phyloP scores from a whole-genome alignment of 2,113 vertebrate species.

The Hippocampus barbouri region DNA sequence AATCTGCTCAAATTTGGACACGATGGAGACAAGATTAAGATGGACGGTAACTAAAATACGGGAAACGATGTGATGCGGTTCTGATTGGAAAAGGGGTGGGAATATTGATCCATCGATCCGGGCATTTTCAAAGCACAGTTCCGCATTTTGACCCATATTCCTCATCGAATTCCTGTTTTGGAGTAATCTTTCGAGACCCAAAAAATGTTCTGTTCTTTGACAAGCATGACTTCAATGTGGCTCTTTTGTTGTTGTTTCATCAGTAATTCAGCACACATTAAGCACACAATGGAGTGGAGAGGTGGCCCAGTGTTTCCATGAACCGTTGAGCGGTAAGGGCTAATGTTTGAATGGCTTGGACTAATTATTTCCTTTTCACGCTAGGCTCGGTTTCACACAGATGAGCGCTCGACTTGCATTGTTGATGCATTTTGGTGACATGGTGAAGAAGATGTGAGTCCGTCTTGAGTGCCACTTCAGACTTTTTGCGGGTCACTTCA shows the following conservation, averaged over 20 bases:
- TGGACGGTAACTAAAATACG: background rate
- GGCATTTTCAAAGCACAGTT: no score
- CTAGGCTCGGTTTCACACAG: slow-evolving; percentile 5
- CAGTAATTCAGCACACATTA: slow-evolving; percentile 19
- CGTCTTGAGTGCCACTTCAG: no score
- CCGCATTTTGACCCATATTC: no score
- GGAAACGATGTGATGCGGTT: background rate
- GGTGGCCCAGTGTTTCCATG: slow-evolving; percentile 24
- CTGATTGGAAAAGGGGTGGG: no score
- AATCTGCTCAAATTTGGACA: slow-evolving; percentile 53
- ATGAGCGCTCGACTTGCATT: background rate
- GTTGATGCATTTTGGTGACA: no score
- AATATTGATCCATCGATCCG: no score
- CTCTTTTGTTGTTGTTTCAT: background rate
- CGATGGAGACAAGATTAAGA: slow-evolving; percentile 16
- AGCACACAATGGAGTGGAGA: background rate
- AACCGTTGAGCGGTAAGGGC: slow-evolving; percentile 3
- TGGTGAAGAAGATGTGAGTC: no score
- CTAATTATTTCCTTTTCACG: background rate
- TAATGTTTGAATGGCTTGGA: slow-evolving; percentile 8
- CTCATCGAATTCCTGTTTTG: no score
- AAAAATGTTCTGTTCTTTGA: no score
- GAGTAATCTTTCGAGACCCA: no score
- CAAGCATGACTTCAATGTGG: no score
- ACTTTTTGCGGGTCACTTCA: no score